phyloP scores from a whole-genome alignment of 1,140 invertebrate genomes.

The Drosophila nigromelanica region DNA sequence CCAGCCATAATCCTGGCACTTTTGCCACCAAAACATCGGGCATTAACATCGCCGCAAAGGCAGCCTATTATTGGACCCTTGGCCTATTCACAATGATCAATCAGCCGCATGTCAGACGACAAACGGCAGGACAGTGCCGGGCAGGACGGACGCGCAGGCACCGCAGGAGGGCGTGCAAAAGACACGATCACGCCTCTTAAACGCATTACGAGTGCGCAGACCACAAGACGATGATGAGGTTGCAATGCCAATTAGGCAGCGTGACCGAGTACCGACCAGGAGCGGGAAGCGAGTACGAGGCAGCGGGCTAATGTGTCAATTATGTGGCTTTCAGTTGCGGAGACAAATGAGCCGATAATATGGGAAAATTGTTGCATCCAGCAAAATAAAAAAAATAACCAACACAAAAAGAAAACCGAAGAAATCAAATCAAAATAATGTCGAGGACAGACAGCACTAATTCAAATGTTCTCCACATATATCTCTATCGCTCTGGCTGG shows the following conservation, averaged over 20 bases:
- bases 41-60: conserved; percentile 1
- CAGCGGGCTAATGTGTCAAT: conserved; percentile 78
- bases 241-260: conserved; percentile 71
- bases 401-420: neutral
- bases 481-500: conserved; percentile 3
- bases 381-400: conserved; percentile 9
- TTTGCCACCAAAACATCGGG: conserved; percentile 72
- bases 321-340: conserved; percentile 66
- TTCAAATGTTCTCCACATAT: conserved; percentile 26
- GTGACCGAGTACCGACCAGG: conserved; percentile 29
- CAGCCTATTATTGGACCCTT: conserved; percentile 18
- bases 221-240: conserved; percentile 43
- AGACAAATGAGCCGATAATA: conserved; percentile 65
- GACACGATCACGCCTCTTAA: conserved; percentile 80
- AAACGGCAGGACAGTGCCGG: conserved; percentile 1
- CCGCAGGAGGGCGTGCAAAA: conserved; percentile 79
- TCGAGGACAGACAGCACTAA: conserved; percentile 10
- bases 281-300: conserved; percentile 33
- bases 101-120: conserved; percentile 58
- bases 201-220: conserved; percentile 53
- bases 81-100: conserved; percentile 71
- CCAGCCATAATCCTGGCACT: conserved; percentile 60
- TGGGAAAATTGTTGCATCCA: conserved; percentile 47
- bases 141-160: neutral
- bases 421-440: neutral